Evolutionary conservation across 2,888 invertebrate species (phyloP).

Genomic region (Abrostola triplasia): DNA sequence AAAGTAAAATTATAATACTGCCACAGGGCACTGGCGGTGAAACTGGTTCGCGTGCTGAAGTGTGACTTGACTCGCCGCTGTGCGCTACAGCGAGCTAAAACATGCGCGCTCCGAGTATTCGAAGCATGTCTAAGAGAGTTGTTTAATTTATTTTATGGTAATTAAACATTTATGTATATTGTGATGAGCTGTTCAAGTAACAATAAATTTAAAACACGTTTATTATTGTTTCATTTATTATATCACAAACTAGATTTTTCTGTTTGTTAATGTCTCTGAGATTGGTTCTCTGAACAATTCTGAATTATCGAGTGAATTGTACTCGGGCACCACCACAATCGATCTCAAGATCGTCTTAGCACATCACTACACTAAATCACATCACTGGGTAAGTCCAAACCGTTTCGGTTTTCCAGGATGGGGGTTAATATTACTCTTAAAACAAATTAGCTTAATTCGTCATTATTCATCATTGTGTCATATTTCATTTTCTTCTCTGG

Average conservation of each 20-base stretch:
- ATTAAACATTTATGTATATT: conserved; percentile 52
- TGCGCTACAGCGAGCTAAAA: conserved; percentile 13
- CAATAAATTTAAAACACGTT: conserved; percentile 48
- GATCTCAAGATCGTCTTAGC: not conserved
- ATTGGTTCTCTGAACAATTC: not conserved
- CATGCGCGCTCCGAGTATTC: conserved; percentile 23
- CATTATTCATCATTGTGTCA: too few relatives aligned
- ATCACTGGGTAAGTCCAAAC: not conserved
- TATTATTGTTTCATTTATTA: conserved; percentile 18
- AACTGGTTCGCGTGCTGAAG: conserved; percentile 11
- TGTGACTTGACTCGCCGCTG: not conserved
- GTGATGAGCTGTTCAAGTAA: conserved; percentile 42
- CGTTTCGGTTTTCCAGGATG: not conserved
- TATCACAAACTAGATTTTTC: conserved; percentile 5
- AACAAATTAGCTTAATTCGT: too few relatives aligned
- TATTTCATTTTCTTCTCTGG: conserved; percentile 38
- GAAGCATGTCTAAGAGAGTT: conserved; percentile 46
- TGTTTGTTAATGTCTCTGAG: not conserved
- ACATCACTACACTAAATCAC: not conserved
- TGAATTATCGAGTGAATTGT: not conserved
- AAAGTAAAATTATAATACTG: conserved; percentile 16
- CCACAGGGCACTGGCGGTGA: conserved; percentile 26
- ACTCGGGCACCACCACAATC: not conserved
- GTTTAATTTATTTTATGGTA: conserved; percentile 47
- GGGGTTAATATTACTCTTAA: too few relatives aligned